phyloP scores from a whole-genome alignment of 2,888 invertebrate species.

The Heliothis peltigera region DNA sequence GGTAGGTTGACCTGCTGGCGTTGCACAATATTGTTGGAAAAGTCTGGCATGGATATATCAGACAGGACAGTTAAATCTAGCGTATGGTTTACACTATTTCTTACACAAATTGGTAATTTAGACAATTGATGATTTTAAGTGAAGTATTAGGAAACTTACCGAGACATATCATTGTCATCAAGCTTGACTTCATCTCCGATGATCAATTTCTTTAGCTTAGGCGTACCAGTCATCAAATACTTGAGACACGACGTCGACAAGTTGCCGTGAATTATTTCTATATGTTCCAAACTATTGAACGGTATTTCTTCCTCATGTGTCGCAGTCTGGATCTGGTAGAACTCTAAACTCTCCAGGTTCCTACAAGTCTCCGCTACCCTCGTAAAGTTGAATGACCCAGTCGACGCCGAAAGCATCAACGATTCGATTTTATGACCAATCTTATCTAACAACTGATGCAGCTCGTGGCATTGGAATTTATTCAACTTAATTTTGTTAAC shows the following conservation, averaged over 20 bases:
- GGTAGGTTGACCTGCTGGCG: no score
- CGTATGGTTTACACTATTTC: no score
- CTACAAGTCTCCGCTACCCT: constrained; percentile 90
- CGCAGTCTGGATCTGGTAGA: constrained; percentile 91
- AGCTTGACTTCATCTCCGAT: constrained; percentile 92
- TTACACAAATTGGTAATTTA: not conserved
- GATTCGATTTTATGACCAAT: constrained; percentile 89
- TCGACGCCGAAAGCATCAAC: constrained; percentile 90
- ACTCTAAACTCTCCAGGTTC: constrained; percentile 91
- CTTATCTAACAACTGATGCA: constrained; percentile 89
- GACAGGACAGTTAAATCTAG: no score
- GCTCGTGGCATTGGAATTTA: constrained; percentile 91
- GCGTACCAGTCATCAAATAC: constrained; percentile 90
- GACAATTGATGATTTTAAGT: not conserved
- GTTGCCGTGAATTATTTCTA: constrained; percentile 92
- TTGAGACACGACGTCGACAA: constrained; percentile 89
- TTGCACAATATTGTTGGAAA: no score
- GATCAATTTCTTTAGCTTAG: constrained; percentile 90
- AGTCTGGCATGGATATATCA: no score
- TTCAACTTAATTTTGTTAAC: constrained; percentile 91
- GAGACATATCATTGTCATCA: constrained; percentile 92
- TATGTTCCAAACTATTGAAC: constrained; percentile 91
- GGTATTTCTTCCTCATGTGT: constrained; percentile 89
- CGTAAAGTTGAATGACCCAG: constrained; percentile 90
- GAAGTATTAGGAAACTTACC: constrained; percentile 77